These are phyloP conservation scores for Acanthosepion pharaonis DNA, from an alignment of 2,888 invertebrate species.

Conservation along the genomic window DNA sequence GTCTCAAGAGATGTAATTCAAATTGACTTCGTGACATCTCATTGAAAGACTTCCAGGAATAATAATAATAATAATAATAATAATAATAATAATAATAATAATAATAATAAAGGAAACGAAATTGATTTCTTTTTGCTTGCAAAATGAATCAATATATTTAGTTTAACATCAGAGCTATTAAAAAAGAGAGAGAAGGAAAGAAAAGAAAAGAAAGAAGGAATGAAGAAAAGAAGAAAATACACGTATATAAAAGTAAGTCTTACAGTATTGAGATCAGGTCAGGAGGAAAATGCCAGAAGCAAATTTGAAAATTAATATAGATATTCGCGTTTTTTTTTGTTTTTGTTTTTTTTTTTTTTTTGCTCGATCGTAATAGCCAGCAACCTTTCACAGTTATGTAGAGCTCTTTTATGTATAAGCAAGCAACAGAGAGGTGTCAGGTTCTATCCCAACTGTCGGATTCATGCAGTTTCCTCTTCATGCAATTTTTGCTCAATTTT, in stretches of 20 bases:
- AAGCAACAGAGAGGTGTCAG: background rate
- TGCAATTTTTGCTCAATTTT: too few relatives aligned
- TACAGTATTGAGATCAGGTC: background rate
- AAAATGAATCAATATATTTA: background rate
- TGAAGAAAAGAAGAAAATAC: background rate
- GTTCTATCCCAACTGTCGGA: background rate
- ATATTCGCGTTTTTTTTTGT: background rate
- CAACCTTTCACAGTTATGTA: background rate
- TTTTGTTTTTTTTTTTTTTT: too few relatives aligned
- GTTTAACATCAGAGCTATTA: background rate
- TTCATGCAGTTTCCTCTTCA: background rate
- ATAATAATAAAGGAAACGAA: background rate
- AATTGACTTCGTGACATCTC: conserved; percentile 33
- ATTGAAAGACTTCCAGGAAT: conserved; percentile 22
- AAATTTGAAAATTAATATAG: background rate
- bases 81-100: background rate
- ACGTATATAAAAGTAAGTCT: background rate
- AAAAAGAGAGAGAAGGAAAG: background rate
- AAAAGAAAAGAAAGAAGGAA: background rate
- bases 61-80: background rate
- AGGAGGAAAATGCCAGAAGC: background rate
- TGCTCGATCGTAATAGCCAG: background rate
- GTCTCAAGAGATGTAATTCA: conserved; percentile 23
- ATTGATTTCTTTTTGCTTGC: background rate
- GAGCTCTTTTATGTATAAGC: background rate